Base-by-base conservation (phyloP, 2,888 invertebrate genomes). In the Baccha elongata region DNA sequence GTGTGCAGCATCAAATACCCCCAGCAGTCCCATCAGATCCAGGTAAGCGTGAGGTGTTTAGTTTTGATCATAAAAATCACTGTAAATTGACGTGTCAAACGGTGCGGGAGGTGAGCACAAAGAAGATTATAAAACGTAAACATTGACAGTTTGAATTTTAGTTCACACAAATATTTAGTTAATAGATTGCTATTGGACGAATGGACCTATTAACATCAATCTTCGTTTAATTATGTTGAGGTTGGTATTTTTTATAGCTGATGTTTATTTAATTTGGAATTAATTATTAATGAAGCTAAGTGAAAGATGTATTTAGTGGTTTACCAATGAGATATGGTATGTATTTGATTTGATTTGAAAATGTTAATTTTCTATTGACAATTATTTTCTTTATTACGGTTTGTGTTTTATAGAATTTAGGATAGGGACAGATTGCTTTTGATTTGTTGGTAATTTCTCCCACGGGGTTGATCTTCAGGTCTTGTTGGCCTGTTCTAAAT, bases 81-180 rank as follows among this genome's bases (percentile, higher is more conserved):
- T 65, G 64, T 40, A 17, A 40, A 58, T 78, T 62, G 53, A 68
- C 37, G 62, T 55, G 78, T 68, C 83, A 76, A n/a, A 32, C 15
- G 64, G 11, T 48, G 64, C 32, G 58, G 62, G 40, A 67, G 60
- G 60, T 29, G 13, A 11, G 19, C 3, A 10, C 15, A 26, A 35
- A 74, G 55, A 52, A 37, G 60, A 69, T 71, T 58, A 71, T 71
- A 76, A 29, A 42, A 29, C 8, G 44, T 60, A 19, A 42, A 42
- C 21, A 48, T 48, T 13, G 13, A 26, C 35, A n/a, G 37, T 62
- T 67, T 73, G 32, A 23, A 58, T 60, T 72, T 29, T n/a, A 58
- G 10, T 19, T 40, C 15, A 40, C 7, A 35, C 46, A 58, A 7
- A 37, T 23, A 62, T 69, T 46, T 7, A 15, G 21, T 17, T 6